Evolutionary conservation across 2,888 invertebrate species (phyloP).

Genomic region (Myathropa florea): DNA sequence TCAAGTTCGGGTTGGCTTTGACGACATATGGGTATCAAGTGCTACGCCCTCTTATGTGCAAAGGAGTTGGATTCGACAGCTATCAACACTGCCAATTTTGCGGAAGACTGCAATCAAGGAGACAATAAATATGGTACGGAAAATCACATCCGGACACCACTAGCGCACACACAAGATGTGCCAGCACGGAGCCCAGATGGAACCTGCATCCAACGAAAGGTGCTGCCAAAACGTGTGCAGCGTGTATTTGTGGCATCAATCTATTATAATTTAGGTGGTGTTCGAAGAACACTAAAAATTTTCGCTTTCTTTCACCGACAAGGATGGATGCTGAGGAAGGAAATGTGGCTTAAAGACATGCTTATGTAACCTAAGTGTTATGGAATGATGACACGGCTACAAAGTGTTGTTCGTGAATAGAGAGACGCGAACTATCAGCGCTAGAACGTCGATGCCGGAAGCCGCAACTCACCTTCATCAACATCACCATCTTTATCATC

Average conservation of each 20-base stretch:
- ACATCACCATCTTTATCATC: neutral
- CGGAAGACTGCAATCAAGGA: neutral
- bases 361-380: neutral
- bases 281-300: conserved; percentile 11
- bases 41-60: neutral
- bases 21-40: neutral
- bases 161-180: neutral
- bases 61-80: neutral
- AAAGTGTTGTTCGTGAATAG: neutral
- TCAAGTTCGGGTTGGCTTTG: neutral
- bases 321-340: neutral
- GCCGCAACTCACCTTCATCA: neutral
- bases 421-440: neutral
- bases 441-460: neutral
- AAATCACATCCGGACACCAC: neutral
- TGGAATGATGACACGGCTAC: neutral
- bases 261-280: conserved; percentile 17
- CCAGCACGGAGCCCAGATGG: neutral
- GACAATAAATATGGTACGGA: neutral
- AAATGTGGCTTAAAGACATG: neutral
- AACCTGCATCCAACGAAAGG: neutral
- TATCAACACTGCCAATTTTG: neutral
- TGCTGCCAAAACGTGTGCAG: neutral
- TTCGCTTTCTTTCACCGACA: neutral
- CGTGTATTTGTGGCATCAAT: neutral